Percentiles rank a stretch among this genome's conserved stretches.
Conservation (phyloP, 92 coral and sea anemone species). For the Zoanthus sociatus region DNA sequence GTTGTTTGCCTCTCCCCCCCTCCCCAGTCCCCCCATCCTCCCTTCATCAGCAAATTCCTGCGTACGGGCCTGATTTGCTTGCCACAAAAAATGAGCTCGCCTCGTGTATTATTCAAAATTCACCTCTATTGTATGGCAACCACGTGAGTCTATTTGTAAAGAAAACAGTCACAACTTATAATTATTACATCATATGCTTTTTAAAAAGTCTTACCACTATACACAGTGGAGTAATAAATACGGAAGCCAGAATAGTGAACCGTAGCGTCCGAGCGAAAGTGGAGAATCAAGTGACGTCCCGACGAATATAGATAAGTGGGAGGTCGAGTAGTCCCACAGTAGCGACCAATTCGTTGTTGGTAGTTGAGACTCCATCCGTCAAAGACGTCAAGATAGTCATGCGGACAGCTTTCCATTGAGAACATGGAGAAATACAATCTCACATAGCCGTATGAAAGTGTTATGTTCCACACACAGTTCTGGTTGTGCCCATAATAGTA, state of each 20-base stretch:
- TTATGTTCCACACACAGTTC: conserved; percentile 1
- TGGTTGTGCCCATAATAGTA: background rate
- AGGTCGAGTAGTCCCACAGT: background rate
- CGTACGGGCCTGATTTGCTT: too few relatives aligned
- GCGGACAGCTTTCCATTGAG: conserved; percentile 11
- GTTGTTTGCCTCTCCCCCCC: too few relatives aligned
- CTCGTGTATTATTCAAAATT: too few relatives aligned
- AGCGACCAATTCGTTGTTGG: conserved; percentile 5
- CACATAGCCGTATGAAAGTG: conserved; percentile 22
- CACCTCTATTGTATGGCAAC: too few relatives aligned
- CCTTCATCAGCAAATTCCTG: too few relatives aligned
- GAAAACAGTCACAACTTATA: too few relatives aligned
- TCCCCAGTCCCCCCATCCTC: too few relatives aligned
- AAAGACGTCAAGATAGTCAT: conserved; percentile 27
- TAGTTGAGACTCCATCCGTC: conserved; percentile 8
- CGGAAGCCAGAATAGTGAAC: background rate
- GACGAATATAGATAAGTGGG: background rate
- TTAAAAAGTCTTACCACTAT: background rate
- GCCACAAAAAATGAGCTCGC: too few relatives aligned
- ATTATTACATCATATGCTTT: too few relatives aligned
- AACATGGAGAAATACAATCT: background rate
- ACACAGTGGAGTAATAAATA: conserved; percentile 16
- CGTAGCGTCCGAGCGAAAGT: conserved; percentile 8
- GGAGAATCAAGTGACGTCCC: conserved; percentile 5
- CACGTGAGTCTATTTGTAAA: too few relatives aligned